A percentile compares a stretch with the other conserved stretches of the same genome.
Conservation (phyloP, 2,113 vertebrate genomes). For the Xerus inauris region DNA sequence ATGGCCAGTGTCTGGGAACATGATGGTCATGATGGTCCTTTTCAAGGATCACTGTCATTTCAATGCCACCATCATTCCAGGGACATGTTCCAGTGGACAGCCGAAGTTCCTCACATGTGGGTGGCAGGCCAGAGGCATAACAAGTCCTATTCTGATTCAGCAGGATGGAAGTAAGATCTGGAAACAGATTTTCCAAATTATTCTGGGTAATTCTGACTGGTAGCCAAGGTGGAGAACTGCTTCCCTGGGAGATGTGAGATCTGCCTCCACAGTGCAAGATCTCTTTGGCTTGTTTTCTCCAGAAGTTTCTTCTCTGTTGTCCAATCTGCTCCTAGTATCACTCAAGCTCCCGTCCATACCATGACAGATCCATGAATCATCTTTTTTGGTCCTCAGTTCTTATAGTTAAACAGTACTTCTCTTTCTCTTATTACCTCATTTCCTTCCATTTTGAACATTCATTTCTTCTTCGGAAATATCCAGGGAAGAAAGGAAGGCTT, state of each 20-base stretch:
- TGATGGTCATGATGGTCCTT: neutral
- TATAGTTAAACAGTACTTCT: neutral
- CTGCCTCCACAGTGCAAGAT: neutral
- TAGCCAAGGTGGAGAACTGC: neutral
- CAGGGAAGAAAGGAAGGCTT: neutral
- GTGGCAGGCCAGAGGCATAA: neutral
- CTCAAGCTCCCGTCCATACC: neutral
- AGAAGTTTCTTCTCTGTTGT: neutral
- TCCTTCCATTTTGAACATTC: neutral
- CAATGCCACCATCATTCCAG: neutral
- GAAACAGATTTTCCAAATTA: neutral
- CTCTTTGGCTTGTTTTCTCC: neutral
- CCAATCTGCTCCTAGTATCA: neutral
- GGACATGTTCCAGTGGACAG: neutral
- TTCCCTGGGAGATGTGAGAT: neutral
- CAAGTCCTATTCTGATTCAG: neutral
- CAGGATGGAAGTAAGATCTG: neutral
- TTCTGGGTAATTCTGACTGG: neutral
- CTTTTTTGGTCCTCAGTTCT: neutral
- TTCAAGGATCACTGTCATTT: too few relatives aligned
- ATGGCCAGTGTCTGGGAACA: neutral
- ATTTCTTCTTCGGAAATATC: constrained; percentile 33
- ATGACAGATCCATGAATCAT: neutral
- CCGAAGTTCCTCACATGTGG: neutral
- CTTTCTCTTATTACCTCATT: constrained; percentile 20